Conservation (phyloP, 2,888 invertebrate genomes). For the Nephrocerus scutellatus region DNA sequence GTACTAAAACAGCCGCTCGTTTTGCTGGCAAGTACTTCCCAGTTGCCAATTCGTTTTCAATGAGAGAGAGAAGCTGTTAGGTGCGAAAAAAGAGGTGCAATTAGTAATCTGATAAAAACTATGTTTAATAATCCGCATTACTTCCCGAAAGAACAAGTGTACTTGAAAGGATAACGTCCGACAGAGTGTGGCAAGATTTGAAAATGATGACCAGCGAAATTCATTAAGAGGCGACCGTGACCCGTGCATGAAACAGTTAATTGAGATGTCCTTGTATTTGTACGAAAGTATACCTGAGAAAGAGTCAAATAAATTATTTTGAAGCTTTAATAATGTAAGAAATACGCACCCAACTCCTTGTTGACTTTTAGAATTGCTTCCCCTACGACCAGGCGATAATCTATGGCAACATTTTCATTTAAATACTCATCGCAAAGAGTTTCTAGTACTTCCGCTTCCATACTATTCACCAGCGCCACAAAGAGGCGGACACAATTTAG, state of each 20-base stretch:
- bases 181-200: conserved; percentile 43
- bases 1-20: conserved; percentile 40
- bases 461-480: conserved; percentile 34
- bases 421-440: conserved; percentile 41
- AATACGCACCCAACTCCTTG: conserved; percentile 36
- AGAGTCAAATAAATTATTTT: too few species aligned
- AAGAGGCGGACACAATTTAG: conserved; percentile 44
- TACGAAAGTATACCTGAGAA: conserved; percentile 38
- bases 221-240: conserved; percentile 35
- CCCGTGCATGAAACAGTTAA: conserved; percentile 43
- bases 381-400: conserved; percentile 42
- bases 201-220: conserved; percentile 42
- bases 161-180: conserved; percentile 42
- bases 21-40: conserved; percentile 42
- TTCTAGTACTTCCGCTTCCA: conserved; percentile 42
- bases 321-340: not conserved
- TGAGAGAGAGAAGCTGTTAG: conserved; percentile 28
- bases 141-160: conserved; percentile 44
- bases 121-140: conserved; percentile 13
- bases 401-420: conserved; percentile 32
- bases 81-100: not conserved
- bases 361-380: conserved; percentile 43
- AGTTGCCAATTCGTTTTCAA: conserved; percentile 34
- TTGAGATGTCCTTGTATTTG: conserved; percentile 38
- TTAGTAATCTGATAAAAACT: not conserved